These are phyloP conservation scores for Pseudorhiza aurosa DNA, from an alignment of 30 jellyfish, hydroid and myxozoan genomes.

Conservation along the genomic window DNA sequence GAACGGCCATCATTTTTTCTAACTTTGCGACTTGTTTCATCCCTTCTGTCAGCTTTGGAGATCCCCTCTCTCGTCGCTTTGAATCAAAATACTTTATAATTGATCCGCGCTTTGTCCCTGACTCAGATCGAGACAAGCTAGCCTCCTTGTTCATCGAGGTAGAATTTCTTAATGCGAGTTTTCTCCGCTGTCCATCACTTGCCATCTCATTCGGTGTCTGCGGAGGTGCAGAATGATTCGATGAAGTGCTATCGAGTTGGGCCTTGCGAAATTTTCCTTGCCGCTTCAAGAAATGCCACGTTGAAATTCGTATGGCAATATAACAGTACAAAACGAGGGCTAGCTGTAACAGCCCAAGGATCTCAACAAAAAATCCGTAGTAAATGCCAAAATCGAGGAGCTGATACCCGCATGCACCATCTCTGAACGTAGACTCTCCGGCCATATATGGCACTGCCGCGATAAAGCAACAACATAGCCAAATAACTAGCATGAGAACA, in stretches of 20 bases:
- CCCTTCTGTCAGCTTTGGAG: constrained; percentile 50
- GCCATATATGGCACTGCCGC: constrained; percentile 67
- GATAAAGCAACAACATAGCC: constrained; percentile 53
- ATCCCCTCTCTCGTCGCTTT: constrained; percentile 2
- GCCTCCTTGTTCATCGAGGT: neutral
- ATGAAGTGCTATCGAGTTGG: constrained; percentile 7
- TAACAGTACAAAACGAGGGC: constrained; percentile 61
- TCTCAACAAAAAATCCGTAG: constrained; percentile 56
- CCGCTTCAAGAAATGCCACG: constrained; percentile 61
- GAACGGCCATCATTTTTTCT: constrained; percentile 77
- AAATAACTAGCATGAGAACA: constrained; percentile 34
- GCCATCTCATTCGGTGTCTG: neutral
- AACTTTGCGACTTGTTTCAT: constrained; percentile 71
- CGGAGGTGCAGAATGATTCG: neutral
- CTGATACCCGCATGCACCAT: constrained; percentile 58
- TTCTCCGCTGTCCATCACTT: neutral
- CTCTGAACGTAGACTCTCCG: constrained; percentile 3
- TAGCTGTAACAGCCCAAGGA: constrained; percentile 64
- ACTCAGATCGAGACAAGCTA: neutral
- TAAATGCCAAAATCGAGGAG: constrained; percentile 44
- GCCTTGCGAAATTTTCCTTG: constrained; percentile 46
- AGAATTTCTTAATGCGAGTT: neutral
- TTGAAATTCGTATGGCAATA: constrained; percentile 52
- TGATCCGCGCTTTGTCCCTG: neutral
- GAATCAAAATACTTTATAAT: constrained; percentile 25